Conservation (phyloP, 2,797 vertebrate species). For the Schizopygopsis malacanthus region DNA sequence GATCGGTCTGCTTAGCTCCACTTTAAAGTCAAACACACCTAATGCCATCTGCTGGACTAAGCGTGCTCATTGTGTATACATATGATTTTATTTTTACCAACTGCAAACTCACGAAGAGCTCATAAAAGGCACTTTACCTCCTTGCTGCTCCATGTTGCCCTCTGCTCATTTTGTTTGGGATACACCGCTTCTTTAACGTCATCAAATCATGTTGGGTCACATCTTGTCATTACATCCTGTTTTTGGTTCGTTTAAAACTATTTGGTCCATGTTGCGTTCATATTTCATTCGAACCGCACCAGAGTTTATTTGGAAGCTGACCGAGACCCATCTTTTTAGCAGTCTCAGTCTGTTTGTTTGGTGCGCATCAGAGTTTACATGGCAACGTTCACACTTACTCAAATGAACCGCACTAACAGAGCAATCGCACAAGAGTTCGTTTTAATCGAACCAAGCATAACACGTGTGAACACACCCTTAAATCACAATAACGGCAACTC, state of each 20-base stretch:
- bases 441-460: neutral
- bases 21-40: no score
- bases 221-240: neutral
- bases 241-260: neutral
- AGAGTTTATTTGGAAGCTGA: no score
- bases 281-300: neutral
- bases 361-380: neutral
- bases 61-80: no score
- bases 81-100: no score
- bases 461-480: neutral
- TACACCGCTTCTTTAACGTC: no score
- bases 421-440: neutral
- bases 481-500: neutral
- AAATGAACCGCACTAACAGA: neutral
- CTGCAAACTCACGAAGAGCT: no score
- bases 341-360: neutral
- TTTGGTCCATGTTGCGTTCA: neutral
- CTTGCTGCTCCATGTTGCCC: no score
- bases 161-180: no score
- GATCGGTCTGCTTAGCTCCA: no score
- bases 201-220: no score
- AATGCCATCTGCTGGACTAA: no score
- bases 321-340: neutral
- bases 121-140: no score
- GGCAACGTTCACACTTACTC: neutral